Evolutionary conservation across 2,888 invertebrate genomes (phyloP), one percentile per base, ranked within the genome.

Genomic region (Diloba caeruleocephala): DNA sequence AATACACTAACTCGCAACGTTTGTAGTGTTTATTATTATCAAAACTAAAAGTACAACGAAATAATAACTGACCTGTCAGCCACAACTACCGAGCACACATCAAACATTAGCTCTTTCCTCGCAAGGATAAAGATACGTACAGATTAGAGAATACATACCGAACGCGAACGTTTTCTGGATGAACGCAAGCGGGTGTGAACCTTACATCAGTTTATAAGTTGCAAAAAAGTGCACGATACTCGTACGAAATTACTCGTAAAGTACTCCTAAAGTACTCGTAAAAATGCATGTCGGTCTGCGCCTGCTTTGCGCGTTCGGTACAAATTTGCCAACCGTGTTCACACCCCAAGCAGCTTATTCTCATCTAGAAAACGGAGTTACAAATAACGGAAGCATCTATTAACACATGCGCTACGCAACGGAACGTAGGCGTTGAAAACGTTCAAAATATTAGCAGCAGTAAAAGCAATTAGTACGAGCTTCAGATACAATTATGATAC

Each of bases 301-400:
- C n/a, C n/a, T n/a, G n/a, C n/a, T n/a, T n/a, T n/a, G n/a, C n/a
- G n/a, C n/a, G n/a, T n/a, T n/a, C n/a, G n/a, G n/a, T n/a, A n/a
- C n/a, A n/a, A n/a, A n/a, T n/a, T n/a, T n/a, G n/a, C n/a, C n/a
- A n/a, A n/a, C n/a, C n/a, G n/a, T n/a, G 10, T 32, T 12, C 10
- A 25, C 36, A 36, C 13, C 28, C 15, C 15, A 17, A 17, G 17
- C 8, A 17, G 17, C 17, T 28, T 25, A 15, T 37, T 38, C n/a
- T 17, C 23, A 25, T 36, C n/a, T 32, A 13, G 32, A 46, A 26
- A 19, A 38, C 15, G 7, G 12, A 37, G 33, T 48, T 39, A 57
- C 36, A 51, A 54, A 62, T 69, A 73, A 54, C 71, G 77, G 74
- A 75, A 73, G 53, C 48, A 57, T n/a, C n/a, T n/a, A 76, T 79